A percentile compares a stretch with the other conserved stretches of the same genome.
Conservation (phyloP, 2,797 vertebrate species). For the Ibycter americanus region DNA sequence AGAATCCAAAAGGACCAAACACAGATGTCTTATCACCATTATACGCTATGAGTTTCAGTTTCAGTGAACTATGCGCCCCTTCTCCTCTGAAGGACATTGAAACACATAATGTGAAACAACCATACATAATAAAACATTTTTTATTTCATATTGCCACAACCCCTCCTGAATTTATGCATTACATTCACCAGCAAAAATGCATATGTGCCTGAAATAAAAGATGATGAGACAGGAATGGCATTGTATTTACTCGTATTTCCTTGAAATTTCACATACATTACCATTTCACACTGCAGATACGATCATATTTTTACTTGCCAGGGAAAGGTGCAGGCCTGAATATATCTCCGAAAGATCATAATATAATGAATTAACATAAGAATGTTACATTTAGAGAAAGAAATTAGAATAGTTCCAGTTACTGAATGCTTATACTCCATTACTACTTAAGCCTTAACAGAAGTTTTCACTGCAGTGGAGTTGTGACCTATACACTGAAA, state of each 20-base stretch:
- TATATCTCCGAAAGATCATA: background rate
- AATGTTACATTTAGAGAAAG: background rate
- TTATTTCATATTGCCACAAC: conserved; percentile 34
- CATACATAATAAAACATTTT: conserved; percentile 22
- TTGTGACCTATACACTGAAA: background rate
- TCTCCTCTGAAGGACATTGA: conserved; percentile 30
- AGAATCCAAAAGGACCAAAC: background rate
- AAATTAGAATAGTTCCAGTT: background rate
- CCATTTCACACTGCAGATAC: background rate
- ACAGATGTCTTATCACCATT: background rate
- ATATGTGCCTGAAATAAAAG: conserved; percentile 17
- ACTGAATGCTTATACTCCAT: background rate
- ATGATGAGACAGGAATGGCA: background rate
- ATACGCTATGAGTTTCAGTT: background rate
- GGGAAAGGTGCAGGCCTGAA: background rate
- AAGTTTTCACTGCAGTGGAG: background rate
- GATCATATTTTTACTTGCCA: background rate
- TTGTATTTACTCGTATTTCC: conserved; percentile 1
- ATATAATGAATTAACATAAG: background rate
- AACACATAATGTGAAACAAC: conserved; percentile 5
- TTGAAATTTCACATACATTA: background rate
- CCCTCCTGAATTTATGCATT: conserved; percentile 28
- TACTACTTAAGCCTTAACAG: background rate
- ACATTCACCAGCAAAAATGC: background rate
- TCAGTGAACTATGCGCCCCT: background rate